These are phyloP conservation scores for Drosophila sp. DNA, from an alignment of 1,140 invertebrate species.

Conservation along the genomic window DNA sequence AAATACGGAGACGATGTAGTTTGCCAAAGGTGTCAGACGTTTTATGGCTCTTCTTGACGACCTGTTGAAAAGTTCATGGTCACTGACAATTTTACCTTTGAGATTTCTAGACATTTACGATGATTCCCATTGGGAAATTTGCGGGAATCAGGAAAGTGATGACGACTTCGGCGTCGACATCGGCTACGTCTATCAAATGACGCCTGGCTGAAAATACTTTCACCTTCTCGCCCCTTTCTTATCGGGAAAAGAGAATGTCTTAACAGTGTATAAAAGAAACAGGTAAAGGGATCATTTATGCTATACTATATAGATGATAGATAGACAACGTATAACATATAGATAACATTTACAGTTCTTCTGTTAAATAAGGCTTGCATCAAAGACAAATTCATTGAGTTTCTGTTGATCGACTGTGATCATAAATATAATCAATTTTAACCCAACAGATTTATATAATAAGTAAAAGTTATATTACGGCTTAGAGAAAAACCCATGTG, in stretches of 20 bases:
- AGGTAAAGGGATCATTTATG: conserved; percentile 2
- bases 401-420: too few species aligned
- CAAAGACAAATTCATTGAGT: too few species aligned
- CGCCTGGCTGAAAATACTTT: conserved; percentile 28
- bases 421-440: too few species aligned
- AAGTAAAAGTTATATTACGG: too few species aligned
- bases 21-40: conserved; percentile 76
- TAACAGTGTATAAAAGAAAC: conserved; percentile 6
- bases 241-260: neutral
- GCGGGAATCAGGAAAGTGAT: neutral
- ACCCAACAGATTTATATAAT: too few species aligned
- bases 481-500: too few species aligned
- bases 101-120: conserved; percentile 22
- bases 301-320: too few species aligned
- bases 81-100: conserved; percentile 45
- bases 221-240: conserved; percentile 8
- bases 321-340: too few species aligned
- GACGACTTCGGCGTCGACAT: neutral
- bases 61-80: conserved; percentile 80
- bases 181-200: conserved; percentile 19
- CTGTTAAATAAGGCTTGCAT: too few species aligned
- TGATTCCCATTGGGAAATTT: conserved; percentile 11
- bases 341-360: too few species aligned
- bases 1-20: conserved; percentile 33
- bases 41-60: conserved; percentile 70